phyloP scores from a whole-genome alignment of 2,888 invertebrate genomes.

The Dicyrtomina minuta region DNA sequence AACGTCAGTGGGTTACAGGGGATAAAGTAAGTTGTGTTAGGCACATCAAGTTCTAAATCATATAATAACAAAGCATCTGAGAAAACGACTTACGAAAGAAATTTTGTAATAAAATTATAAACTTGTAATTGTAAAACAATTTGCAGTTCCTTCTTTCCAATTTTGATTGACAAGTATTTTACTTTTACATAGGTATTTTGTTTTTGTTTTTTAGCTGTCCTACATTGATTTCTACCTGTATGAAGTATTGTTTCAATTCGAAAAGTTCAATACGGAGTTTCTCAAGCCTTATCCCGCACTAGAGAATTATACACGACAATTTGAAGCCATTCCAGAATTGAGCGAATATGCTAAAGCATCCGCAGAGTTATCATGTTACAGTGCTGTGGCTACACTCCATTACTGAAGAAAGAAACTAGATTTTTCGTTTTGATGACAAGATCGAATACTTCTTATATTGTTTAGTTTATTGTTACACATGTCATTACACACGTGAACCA shows the following conservation, averaged over 20 bases:
- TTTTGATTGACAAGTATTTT: neutral
- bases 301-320: constrained; percentile 55
- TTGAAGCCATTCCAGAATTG: constrained; percentile 56
- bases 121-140: neutral
- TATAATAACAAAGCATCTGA: no score
- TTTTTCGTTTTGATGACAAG: no score
- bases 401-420: no score
- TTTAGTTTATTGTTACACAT: no score
- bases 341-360: constrained; percentile 54
- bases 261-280: constrained; percentile 54
- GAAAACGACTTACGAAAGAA: neutral
- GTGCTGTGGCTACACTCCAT: neutral
- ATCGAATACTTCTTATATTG: no score
- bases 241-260: constrained; percentile 57
- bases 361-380: constrained; percentile 48
- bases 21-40: neutral
- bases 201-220: constrained; percentile 54
- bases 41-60: no score
- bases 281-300: constrained; percentile 56
- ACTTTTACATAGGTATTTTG: neutral
- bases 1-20: neutral
- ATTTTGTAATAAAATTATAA: neutral
- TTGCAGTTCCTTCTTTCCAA: neutral
- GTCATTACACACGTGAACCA: no score
- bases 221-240: constrained; percentile 58